Evolutionary conservation across 2,888 invertebrate genomes (phyloP).

Genomic region (Invenusta paracnida): DNA sequence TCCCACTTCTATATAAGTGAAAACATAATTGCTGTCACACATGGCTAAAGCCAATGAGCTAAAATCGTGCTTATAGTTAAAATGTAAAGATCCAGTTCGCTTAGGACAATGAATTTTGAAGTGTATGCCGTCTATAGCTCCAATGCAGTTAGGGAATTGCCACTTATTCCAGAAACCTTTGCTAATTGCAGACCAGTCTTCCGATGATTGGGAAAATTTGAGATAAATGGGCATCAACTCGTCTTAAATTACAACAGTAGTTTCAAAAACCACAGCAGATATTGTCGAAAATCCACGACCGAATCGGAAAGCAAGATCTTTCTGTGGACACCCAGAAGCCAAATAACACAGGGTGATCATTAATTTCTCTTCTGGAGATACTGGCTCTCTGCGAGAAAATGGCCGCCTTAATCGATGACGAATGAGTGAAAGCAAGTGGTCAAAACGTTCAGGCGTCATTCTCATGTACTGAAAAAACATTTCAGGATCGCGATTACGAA

Average conservation of each 20-base stretch:
- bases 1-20: neutral
- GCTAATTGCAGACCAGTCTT: neutral
- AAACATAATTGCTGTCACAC: neutral
- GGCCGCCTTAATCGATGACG: neutral
- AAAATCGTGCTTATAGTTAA: too few species aligned
- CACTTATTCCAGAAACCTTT: neutral
- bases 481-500: neutral
- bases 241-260: neutral
- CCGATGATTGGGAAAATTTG: neutral
- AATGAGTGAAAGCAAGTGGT: too few species aligned
- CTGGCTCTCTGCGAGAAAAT: neutral
- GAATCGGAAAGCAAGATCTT: neutral
- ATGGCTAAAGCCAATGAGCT: too few species aligned
- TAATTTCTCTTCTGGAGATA: neutral
- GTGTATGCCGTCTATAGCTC: neutral
- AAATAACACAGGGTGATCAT: neutral
- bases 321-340: neutral
- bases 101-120: neutral
- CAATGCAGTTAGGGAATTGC: neutral
- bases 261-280: neutral
- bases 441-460: neutral
- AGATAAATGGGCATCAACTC: neutral
- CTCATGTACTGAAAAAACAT: neutral
- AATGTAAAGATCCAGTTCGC: neutral
- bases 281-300: neutral